Percentiles rank a stretch among this genome's conserved stretches.
Conservation (phyloP, 2,888 invertebrate species). For the Trichopoda pennipes region DNA sequence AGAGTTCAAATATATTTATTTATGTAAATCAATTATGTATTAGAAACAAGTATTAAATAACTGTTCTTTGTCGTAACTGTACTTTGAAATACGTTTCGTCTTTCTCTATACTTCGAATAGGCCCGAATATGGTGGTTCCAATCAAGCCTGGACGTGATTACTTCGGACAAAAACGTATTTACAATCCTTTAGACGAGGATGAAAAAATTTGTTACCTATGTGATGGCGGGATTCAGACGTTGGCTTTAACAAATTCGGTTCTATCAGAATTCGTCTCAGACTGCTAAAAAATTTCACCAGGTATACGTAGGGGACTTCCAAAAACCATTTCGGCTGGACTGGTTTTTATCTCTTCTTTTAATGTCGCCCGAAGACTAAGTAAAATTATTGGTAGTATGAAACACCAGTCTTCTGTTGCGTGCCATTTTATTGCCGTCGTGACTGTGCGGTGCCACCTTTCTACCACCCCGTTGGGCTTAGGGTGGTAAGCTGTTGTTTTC, state of each 20-base stretch:
- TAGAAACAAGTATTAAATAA: background rate
- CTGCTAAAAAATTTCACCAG: slow-evolving; percentile 3
- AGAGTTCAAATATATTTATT: too few relatives aligned
- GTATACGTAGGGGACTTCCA: background rate
- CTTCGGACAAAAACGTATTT: slow-evolving; percentile 19
- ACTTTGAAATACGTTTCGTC: slow-evolving; percentile 23
- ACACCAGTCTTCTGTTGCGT: slow-evolving; percentile 9
- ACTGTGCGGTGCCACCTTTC: background rate
- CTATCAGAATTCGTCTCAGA: background rate
- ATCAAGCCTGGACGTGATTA: slow-evolving; percentile 13
- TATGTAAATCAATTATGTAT: too few relatives aligned
- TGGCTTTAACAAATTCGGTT: slow-evolving; percentile 4
- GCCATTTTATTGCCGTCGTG: slow-evolving; percentile 57
- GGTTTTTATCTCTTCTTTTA: too few relatives aligned
- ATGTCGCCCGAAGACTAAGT: too few relatives aligned
- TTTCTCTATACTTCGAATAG: slow-evolving; percentile 13
- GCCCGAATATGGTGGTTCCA: slow-evolving; percentile 28
- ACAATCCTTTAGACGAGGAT: too few relatives aligned
- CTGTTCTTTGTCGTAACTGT: background rate
- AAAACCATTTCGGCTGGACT: too few relatives aligned
- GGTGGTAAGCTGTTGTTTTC: slow-evolving; percentile 62
- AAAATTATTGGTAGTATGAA: background rate
- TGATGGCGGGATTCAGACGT: too few relatives aligned
- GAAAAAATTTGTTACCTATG: too few relatives aligned
- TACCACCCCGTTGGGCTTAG: slow-evolving; percentile 60